phyloP scores from a whole-genome alignment of 2,888 invertebrate genomes.

The Bombylius discolor region DNA sequence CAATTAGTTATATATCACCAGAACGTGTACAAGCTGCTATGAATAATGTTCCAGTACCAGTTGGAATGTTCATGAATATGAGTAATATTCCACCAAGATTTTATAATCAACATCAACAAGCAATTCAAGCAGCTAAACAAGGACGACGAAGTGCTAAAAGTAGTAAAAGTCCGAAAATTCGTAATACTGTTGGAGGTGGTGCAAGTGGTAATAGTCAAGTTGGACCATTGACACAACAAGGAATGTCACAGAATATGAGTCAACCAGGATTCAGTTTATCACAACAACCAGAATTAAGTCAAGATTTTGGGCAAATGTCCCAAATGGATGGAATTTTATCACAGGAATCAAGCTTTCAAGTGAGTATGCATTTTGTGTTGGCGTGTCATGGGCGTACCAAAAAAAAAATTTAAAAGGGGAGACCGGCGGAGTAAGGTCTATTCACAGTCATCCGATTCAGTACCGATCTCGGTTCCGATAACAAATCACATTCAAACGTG shows the following conservation, averaged over 20 bases:
- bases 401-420: no score
- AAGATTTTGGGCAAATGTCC: slow-evolving; percentile 43
- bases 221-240: slow-evolving; percentile 58
- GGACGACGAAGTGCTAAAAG: slow-evolving; percentile 34
- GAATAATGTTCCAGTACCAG: slow-evolving; percentile 79
- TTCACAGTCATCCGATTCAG: no score
- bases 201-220: slow-evolving; percentile 43
- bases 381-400: no score
- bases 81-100: slow-evolving; percentile 61
- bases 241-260: slow-evolving; percentile 59
- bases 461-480: no score
- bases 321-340: slow-evolving; percentile 91
- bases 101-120: slow-evolving; percentile 61
- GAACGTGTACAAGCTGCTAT: slow-evolving; percentile 61
- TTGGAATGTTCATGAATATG: slow-evolving; percentile 91
- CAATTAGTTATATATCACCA: slow-evolving; percentile 83
- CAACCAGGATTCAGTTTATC: slow-evolving; percentile 55
- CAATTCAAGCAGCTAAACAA: slow-evolving; percentile 39
- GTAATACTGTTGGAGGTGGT: background rate
- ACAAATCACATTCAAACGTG: no score
- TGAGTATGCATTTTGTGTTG: slow-evolving; percentile 20
- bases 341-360: slow-evolving; percentile 81
- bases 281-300: slow-evolving; percentile 43
- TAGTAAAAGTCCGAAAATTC: background rate
- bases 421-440: no score